Percentiles rank a stretch among this genome's conserved stretches.
phyloP scores from a whole-genome alignment of 1,140 invertebrate genomes.

The Aplysia californica region DNA sequence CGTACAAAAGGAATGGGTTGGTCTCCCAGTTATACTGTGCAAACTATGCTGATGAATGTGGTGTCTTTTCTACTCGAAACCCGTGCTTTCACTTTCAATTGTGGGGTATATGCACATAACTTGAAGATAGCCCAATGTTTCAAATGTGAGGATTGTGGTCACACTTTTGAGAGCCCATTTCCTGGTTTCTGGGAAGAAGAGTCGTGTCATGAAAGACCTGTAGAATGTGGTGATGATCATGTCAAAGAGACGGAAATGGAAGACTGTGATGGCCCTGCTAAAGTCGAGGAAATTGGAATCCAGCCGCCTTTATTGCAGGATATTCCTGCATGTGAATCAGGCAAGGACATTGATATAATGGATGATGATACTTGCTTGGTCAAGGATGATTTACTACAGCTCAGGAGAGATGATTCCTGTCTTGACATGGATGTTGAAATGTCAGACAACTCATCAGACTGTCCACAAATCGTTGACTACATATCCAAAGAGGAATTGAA shows the following conservation, averaged over 20 bases:
- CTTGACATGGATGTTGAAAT: too few relatives aligned
- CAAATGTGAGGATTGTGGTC: slow-evolving; percentile 52
- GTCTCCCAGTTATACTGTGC: slow-evolving; percentile 57
- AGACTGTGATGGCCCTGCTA: neutral
- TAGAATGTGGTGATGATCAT: neutral
- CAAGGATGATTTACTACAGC: too few relatives aligned
- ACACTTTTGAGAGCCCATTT: slow-evolving; percentile 49
- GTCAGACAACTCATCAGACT: too few relatives aligned
- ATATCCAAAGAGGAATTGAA: slow-evolving; percentile 51
- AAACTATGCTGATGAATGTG: slow-evolving; percentile 56
- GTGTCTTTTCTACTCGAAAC: slow-evolving; percentile 55
- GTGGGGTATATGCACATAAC: slow-evolving; percentile 32
- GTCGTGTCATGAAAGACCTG: slow-evolving; percentile 12
- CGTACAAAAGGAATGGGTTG: slow-evolving; percentile 52
- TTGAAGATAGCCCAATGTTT: slow-evolving; percentile 45
- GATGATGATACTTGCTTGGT: too few relatives aligned
- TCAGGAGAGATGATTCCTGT: too few relatives aligned
- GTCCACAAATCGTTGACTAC: slow-evolving; percentile 47
- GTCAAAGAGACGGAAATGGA: neutral
- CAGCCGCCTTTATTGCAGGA: too few relatives aligned
- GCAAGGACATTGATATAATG: too few relatives aligned
- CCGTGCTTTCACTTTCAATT: neutral
- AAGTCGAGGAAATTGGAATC: neutral
- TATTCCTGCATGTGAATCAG: too few relatives aligned
- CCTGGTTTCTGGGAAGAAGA: slow-evolving; percentile 39